A percentile compares a stretch with the other conserved stretches of the same genome.
Evolutionary conservation across 2,113 vertebrate species (phyloP).

Genomic region (Petromus typicus): DNA sequence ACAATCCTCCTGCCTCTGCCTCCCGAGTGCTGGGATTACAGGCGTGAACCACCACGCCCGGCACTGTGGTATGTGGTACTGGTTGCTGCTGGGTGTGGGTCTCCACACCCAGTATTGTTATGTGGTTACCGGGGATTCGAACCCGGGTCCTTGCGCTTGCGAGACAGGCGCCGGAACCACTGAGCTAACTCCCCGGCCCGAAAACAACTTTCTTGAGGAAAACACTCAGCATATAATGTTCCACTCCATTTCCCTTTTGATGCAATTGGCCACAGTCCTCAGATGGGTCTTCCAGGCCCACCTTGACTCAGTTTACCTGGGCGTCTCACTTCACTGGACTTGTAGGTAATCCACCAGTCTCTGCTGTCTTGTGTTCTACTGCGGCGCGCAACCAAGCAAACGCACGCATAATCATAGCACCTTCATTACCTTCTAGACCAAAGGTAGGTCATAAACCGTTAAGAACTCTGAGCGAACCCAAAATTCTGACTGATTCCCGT

Average conservation of each 20-base stretch:
- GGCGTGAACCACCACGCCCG: too few relatives aligned
- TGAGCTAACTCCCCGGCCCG: too few relatives aligned
- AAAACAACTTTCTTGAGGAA: neutral
- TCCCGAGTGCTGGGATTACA: too few relatives aligned
- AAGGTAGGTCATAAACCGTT: accelerated
- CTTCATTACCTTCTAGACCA: neutral
- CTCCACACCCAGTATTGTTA: too few relatives aligned
- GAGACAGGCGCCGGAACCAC: too few relatives aligned
- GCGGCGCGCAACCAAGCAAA: accelerated
- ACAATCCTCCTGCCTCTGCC: too few relatives aligned
- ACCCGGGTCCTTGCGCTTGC: too few relatives aligned
- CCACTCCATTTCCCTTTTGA: neutral
- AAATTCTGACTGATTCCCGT: accelerated
- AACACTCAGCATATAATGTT: neutral
- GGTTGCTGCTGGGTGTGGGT: too few relatives aligned
- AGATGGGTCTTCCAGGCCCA: neutral
- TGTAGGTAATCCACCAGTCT: neutral
- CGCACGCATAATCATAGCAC: neutral
- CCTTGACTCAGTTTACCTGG: neutral
- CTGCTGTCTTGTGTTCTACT: neutral
- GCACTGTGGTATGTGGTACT: too few relatives aligned
- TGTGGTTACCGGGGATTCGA: too few relatives aligned
- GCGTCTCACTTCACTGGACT: too few relatives aligned
- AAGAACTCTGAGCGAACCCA: too few relatives aligned
- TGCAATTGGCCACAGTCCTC: neutral